Conservation (phyloP, 2,888 invertebrate species). For the Chironomus tentans region DNA sequence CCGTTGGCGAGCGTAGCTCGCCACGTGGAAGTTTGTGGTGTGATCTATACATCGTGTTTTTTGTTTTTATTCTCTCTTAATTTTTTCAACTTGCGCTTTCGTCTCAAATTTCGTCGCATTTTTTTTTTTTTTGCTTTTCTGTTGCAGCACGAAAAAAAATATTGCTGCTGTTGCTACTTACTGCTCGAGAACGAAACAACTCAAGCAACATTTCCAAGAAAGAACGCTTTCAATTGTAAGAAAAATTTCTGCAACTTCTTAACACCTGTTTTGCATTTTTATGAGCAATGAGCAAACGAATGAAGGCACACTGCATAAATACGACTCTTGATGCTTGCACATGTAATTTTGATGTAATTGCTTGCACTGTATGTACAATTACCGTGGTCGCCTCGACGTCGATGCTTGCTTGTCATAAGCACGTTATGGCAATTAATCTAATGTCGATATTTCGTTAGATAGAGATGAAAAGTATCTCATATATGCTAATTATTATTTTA, state of each 20-base stretch:
- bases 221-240: background rate
- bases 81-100: constrained; percentile 22
- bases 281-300: background rate
- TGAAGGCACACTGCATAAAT: background rate
- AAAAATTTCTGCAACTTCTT: background rate
- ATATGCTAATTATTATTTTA: too few relatives aligned
- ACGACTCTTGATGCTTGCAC: background rate
- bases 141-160: background rate
- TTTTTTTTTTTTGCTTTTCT: background rate
- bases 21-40: too few relatives aligned
- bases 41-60: too few relatives aligned
- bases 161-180: background rate
- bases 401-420: background rate
- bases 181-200: background rate
- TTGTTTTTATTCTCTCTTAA: background rate
- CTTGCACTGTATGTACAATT: background rate
- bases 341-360: constrained; percentile 7
- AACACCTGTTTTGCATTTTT: constrained; percentile 12
- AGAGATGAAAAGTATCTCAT: too few relatives aligned
- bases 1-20: too few relatives aligned
- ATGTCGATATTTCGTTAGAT: background rate
- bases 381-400: background rate
- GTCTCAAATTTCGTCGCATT: constrained; percentile 20
- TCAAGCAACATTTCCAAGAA: constrained; percentile 1
- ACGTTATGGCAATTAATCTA: constrained; percentile 3